Base-by-base conservation (phyloP, 2,888 invertebrate species). In the Mimachlamys varia region DNA sequence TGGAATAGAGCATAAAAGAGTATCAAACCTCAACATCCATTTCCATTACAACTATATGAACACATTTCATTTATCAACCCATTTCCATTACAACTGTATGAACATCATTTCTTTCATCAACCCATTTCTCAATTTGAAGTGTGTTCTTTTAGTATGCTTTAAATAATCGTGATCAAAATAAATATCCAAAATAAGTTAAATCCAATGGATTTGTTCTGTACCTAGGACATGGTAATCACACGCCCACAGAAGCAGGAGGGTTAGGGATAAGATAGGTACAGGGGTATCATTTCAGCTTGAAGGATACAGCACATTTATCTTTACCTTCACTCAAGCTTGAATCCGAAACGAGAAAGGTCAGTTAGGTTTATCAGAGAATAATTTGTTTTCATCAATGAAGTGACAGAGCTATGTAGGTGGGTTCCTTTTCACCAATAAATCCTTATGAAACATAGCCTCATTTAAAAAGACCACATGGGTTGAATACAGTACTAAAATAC, bases 341-440 rank as follows among this genome's bases (percentile, higher is more conserved):
- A 76, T 76, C 27, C 19, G 5, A 76, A 76, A 76, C 27, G 27
- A 33, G 76, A 76, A 76, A 76, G 76, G 76, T 76, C 76, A 76
- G 76, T 7, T 76, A 27, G 27, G 76, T 76, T 76, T 76, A 76
- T 76, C 76, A 10, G 27, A 76, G 76, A 76, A 76, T 33, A 27
- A 76, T 76, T 76, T 76, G 76, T 76, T 33, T 76, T 76, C 22
- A 76, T 76, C 76, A 76, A 13, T 12, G 33, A 76, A 33, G 22
- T 33, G 76, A 76, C 76, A 76, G 76, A 27, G 76, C 76, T 12
- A 76, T 76, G 76, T 76, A 27, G 76, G 76, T 76, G 76, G 76
- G 27, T 76, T 76, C 2, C 33, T 76, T 7, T 62, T 76, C 13
- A 15, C 10, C 76, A 76, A 76, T 33, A 33, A 76, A 76, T 15